A percentile compares a stretch with the other conserved stretches of the same genome.
Evolutionary conservation across 2,797 vertebrate genomes (phyloP).

Genomic region (Arnoldichthys spilopterus): DNA sequence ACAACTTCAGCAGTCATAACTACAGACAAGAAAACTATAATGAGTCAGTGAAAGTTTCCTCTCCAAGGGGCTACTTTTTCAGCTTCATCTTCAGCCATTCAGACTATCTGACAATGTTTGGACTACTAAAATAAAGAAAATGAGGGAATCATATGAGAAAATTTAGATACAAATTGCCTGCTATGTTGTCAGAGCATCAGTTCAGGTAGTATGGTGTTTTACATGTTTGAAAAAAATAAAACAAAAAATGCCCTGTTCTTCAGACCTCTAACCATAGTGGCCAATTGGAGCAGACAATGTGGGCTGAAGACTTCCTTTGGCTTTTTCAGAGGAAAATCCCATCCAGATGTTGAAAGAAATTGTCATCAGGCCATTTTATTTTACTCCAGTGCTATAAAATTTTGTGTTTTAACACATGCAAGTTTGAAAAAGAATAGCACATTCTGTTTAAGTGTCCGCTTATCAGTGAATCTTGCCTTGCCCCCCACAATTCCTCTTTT

Average conservation of each 20-base stretch:
- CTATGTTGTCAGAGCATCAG: not conserved
- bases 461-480: not conserved
- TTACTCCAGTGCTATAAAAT: not conserved
- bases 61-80: not conserved
- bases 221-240: not conserved
- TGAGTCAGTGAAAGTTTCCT: not conserved
- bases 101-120: not conserved
- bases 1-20: conserved; percentile 84
- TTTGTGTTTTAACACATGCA: not conserved
- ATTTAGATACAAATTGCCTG: not conserved
- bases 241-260: not conserved
- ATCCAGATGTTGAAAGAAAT: conserved; percentile 15
- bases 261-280: not conserved
- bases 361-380: not conserved
- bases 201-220: not conserved
- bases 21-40: conserved; percentile 54
- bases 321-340: conserved; percentile 4
- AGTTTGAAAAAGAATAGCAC: not conserved
- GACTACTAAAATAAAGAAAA: not conserved
- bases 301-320: conserved; percentile 3
- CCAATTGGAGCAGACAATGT: not conserved
- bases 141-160: not conserved
- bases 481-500: not conserved
- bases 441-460: not conserved
- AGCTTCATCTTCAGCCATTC: not conserved